Conservation (phyloP, 2,888 invertebrate species). For the Eurytoma californica region DNA sequence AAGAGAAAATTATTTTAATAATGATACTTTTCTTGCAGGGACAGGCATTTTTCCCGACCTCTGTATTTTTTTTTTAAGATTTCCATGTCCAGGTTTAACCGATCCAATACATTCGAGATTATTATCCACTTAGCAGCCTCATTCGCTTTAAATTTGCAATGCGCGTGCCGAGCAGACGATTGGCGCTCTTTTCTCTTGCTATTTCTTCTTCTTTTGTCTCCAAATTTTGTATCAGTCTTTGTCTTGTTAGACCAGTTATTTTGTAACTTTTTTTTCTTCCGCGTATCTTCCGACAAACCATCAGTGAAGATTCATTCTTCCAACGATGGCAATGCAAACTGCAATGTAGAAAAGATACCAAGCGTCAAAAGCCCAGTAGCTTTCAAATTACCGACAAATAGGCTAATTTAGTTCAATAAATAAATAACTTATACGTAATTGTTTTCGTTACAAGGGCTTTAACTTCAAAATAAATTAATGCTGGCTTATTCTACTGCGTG, state of each 20-base stretch:
- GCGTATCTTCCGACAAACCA: background rate
- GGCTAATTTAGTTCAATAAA: no score
- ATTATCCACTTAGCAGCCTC: slow-evolving; percentile 62
- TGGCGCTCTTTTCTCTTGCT: slow-evolving; percentile 29
- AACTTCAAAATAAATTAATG: no score
- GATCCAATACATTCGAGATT: slow-evolving; percentile 52
- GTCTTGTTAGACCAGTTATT: background rate
- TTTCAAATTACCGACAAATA: no score
- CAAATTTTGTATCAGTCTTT: slow-evolving; percentile 1
- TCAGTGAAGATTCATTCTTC: no score
- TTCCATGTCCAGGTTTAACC: slow-evolving; percentile 35
- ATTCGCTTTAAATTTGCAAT: slow-evolving; percentile 52
- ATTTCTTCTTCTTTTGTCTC: slow-evolving; percentile 28
- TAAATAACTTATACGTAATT: no score
- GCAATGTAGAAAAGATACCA: no score
- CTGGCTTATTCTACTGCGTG: no score
- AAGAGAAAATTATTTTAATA: no score
- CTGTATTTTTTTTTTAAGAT: slow-evolving; percentile 51
- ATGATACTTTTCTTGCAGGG: slow-evolving; percentile 1
- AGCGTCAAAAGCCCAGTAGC: no score
- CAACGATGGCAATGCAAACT: no score
- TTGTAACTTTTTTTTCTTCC: background rate
- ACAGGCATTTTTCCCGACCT: slow-evolving; percentile 42
- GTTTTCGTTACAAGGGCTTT: no score
- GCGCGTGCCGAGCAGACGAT: slow-evolving; percentile 48